These are phyloP conservation scores for Thera obeliscata DNA, from an alignment of 2,888 invertebrate genomes.

Conservation along the genomic window DNA sequence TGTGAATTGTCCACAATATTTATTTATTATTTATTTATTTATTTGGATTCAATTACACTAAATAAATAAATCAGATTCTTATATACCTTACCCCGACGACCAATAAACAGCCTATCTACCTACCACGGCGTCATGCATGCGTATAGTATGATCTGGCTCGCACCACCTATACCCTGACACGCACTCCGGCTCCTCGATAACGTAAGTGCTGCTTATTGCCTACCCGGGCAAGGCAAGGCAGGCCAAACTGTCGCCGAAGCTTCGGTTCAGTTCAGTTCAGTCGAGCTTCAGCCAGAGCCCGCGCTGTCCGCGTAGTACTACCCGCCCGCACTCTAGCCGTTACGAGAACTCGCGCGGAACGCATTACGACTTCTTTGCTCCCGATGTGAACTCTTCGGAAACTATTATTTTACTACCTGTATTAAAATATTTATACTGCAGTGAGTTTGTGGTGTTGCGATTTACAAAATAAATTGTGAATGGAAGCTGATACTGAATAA, in stretches of 20 bases:
- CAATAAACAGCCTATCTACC: no score
- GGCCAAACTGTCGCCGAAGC: neutral
- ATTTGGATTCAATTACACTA: no score
- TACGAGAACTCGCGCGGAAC: slow-evolving; percentile 51
- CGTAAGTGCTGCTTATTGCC: no score
- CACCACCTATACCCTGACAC: no score
- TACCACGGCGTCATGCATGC: no score
- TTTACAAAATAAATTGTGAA: neutral
- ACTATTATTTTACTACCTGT: slow-evolving; percentile 28
- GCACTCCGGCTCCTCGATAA: no score
- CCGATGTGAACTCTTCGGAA: slow-evolving; percentile 46
- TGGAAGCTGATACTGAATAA: neutral
- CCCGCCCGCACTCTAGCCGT: slow-evolving; percentile 21
- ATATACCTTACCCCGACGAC: no score
- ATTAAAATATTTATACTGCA: slow-evolving; percentile 5
- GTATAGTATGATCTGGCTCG: no score
- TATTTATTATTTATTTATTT: no score
- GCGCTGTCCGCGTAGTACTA: slow-evolving; percentile 12
- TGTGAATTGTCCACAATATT: no score
- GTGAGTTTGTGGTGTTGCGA: slow-evolving; percentile 18
- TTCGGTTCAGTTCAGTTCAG: slow-evolving; percentile 18
- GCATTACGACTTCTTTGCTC: slow-evolving; percentile 43
- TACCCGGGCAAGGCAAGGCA: neutral
- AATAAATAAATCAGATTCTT: no score
- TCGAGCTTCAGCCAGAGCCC: slow-evolving; percentile 34